Conservation (phyloP, 2,113 vertebrate genomes). For the Cyprinus carpio region DNA sequence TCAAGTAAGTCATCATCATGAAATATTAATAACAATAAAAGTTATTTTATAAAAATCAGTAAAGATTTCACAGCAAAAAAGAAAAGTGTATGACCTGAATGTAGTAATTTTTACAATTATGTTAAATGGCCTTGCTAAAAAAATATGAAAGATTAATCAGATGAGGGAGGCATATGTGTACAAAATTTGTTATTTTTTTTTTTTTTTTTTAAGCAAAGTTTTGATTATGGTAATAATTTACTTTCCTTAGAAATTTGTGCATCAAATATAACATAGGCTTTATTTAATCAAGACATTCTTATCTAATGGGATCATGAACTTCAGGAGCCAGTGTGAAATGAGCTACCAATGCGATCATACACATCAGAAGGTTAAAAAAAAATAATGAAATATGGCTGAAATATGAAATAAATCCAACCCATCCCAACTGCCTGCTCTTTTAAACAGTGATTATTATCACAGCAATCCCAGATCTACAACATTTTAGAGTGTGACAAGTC, state of each 20-base stretch:
- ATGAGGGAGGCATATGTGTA: background rate
- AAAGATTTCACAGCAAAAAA: too few relatives aligned
- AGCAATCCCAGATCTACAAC: background rate
- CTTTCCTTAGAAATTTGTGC: too few relatives aligned
- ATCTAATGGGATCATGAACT: background rate
- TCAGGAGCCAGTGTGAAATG: slow-evolving; percentile 18
- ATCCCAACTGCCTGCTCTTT: background rate
- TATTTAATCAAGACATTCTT: background rate
- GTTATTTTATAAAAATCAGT: too few relatives aligned
- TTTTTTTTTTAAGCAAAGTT: too few relatives aligned
- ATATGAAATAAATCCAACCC: background rate
- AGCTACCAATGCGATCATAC: background rate
- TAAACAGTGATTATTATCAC: background rate
- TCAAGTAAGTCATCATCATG: too few relatives aligned
- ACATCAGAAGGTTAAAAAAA: background rate
- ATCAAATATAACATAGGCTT: too few relatives aligned
- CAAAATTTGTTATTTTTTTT: background rate
- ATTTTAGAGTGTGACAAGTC: background rate
- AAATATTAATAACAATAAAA: too few relatives aligned
- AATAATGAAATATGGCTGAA: background rate
- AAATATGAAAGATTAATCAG: background rate
- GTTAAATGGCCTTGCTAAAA: too few relatives aligned
- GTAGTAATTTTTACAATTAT: too few relatives aligned
- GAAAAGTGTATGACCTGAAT: too few relatives aligned
- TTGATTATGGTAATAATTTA: background rate